Evolutionary conservation across 30 jellyfish, hydroid and myxozoan genomes (phyloP).

Genomic region (Aurelia sp.): DNA sequence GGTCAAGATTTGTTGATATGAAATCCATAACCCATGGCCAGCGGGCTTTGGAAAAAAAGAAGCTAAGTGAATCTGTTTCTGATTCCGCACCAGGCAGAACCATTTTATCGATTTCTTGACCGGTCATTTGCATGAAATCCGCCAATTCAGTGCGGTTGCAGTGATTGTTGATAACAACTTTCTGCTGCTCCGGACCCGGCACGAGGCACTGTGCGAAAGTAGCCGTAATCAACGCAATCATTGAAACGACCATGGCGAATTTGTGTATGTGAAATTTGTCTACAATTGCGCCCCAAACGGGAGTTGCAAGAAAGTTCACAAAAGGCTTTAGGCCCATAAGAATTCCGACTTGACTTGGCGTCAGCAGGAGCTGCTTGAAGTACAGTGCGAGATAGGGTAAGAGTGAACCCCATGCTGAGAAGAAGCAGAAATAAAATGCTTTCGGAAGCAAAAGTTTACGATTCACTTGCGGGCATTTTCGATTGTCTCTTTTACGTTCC

Average conservation of each 20-base stretch:
- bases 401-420: constrained; percentile 97
- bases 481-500: constrained; percentile 83
- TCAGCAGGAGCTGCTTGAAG: constrained; percentile 88
- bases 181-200: constrained; percentile 98
- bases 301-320: constrained; percentile 91
- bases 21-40: constrained; percentile 99
- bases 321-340: constrained; percentile 97
- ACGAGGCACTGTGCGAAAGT: constrained; percentile 87
- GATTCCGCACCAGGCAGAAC: constrained; percentile 76
- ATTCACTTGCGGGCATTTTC: constrained; percentile 89
- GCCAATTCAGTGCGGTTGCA: constrained; percentile 97
- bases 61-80: constrained; percentile 70
- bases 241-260: constrained; percentile 78
- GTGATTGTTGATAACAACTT: constrained; percentile 77
- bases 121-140: constrained; percentile 91
- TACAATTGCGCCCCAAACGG: constrained; percentile 97
- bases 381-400: constrained; percentile 93
- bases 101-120: constrained; percentile 94
- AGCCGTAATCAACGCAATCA: constrained; percentile 87
- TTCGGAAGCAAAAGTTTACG: constrained; percentile 90
- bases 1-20: constrained; percentile 69
- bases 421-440: constrained; percentile 86
- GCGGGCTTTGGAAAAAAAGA: constrained; percentile 86
- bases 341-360: constrained; percentile 97
- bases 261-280: constrained; percentile 85